Conservation (phyloP, 2,797 vertebrate genomes). For the Megalops cyprinoides region DNA sequence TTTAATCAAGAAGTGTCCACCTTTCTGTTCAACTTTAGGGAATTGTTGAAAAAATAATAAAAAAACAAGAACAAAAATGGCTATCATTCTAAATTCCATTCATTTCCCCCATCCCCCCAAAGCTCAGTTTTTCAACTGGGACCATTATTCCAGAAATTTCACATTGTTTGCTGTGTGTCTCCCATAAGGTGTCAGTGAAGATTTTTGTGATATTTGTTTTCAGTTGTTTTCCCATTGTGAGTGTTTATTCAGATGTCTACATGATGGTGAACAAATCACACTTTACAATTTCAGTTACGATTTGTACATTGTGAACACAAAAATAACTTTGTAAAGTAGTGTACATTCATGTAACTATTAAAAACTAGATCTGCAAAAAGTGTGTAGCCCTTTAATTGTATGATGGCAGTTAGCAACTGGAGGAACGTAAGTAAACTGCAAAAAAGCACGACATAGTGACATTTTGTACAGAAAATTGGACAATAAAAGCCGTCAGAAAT, state of each 20-base stretch:
- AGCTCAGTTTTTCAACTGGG: neutral
- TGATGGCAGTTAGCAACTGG: conserved; percentile 5
- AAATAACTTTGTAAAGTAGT: conserved; percentile 84
- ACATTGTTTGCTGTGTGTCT: neutral
- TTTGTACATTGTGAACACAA: conserved; percentile 50
- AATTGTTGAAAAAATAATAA: conserved; percentile 18
- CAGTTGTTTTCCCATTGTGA: conserved; percentile 1
- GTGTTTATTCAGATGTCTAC: conserved; percentile 18
- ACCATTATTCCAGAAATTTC: neutral
- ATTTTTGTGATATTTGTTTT: neutral
- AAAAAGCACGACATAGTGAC: neutral
- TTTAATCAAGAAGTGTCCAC: neutral
- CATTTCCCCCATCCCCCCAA: neutral
- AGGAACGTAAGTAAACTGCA: conserved; percentile 22
- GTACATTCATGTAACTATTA: conserved; percentile 82
- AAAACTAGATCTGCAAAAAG: conserved; percentile 64
- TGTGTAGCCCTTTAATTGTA: conserved; percentile 30
- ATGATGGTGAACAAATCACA: conserved; percentile 27
- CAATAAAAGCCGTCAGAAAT: neutral
- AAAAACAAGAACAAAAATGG: neutral
- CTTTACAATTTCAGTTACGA: conserved; percentile 25
- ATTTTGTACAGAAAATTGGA: neutral
- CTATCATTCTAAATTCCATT: conserved; percentile 8
- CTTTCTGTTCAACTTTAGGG: conserved; percentile 2
- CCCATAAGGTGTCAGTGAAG: neutral